Conservation (phyloP, 2,797 vertebrate genomes). For the Pristis pectinata region DNA sequence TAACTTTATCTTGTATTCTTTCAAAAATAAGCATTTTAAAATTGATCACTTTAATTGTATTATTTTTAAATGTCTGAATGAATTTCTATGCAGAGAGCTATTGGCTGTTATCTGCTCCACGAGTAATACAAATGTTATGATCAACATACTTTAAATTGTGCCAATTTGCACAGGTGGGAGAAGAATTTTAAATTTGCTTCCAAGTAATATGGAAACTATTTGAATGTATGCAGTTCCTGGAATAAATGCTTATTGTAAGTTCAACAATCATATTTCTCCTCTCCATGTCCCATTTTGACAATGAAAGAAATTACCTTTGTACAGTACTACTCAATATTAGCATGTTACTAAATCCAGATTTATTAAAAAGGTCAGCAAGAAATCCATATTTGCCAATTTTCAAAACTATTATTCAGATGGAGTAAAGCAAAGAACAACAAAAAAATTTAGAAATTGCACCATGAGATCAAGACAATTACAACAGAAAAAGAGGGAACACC, state of each 20-base stretch:
- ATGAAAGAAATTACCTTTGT: not conserved
- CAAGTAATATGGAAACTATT: not conserved
- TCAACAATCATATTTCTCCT: not conserved
- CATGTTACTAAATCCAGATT: not conserved
- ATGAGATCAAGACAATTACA: not conserved
- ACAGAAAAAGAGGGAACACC: not conserved
- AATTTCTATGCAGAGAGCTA: not conserved
- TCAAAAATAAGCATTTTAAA: no score
- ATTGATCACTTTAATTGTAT: no score
- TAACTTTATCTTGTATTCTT: no score
- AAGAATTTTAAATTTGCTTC: not conserved
- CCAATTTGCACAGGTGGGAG: not conserved
- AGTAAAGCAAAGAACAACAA: not conserved
- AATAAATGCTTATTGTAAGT: not conserved
- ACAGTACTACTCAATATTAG: not conserved
- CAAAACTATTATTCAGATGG: not conserved
- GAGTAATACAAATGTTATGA: not conserved
- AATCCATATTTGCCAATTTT: slow-evolving; percentile 6
- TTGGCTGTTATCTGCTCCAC: not conserved
- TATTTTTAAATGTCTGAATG: no score
- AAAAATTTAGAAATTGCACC: not conserved
- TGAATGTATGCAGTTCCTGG: not conserved
- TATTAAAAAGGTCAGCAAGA: not conserved
- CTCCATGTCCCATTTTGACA: not conserved
- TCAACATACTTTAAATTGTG: not conserved